These are phyloP conservation scores for Drosophila leonis DNA, from an alignment of 2,888 invertebrate genomes.

Conservation along the genomic window DNA sequence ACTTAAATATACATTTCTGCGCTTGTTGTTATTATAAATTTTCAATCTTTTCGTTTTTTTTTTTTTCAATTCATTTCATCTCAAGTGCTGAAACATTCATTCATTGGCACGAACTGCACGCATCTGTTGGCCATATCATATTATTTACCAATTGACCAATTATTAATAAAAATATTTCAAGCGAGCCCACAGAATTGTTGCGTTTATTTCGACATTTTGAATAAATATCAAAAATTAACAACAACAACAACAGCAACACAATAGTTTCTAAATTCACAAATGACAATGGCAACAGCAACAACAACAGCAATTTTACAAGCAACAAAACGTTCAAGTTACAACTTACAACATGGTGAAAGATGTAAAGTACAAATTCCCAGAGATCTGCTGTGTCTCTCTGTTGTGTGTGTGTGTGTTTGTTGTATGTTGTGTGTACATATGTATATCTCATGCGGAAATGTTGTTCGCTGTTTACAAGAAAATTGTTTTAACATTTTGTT, in stretches of 20 bases:
- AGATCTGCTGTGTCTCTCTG: slow-evolving; percentile 22
- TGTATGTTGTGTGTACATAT: slow-evolving; percentile 20
- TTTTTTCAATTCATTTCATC: slow-evolving; percentile 41
- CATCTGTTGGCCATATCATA: slow-evolving; percentile 51
- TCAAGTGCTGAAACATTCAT: slow-evolving; percentile 67
- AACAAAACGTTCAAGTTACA: slow-evolving; percentile 36
- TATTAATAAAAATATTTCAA: slow-evolving; percentile 45
- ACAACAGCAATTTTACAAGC: slow-evolving; percentile 5
- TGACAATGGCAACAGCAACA: slow-evolving; percentile 16
- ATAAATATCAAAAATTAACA: slow-evolving; percentile 2
- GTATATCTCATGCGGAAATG: slow-evolving; percentile 56
- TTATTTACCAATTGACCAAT: slow-evolving; percentile 44
- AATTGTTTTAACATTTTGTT: slow-evolving; percentile 61
- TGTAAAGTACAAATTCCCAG: slow-evolving; percentile 56
- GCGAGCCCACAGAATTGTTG: slow-evolving; percentile 6
- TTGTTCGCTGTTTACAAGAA: slow-evolving; percentile 61
- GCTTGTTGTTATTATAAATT: slow-evolving; percentile 25
- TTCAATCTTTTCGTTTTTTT: slow-evolving; percentile 1
- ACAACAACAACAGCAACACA: slow-evolving; percentile 8
- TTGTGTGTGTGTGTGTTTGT: background rate
- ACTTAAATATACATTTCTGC: slow-evolving; percentile 26
- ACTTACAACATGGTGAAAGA: slow-evolving; percentile 43
- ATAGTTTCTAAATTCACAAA: slow-evolving; percentile 21
- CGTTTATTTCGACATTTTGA: slow-evolving; percentile 1
- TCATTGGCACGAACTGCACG: slow-evolving; percentile 71